Evolutionary conservation across 2,888 invertebrate genomes (phyloP), one percentile per base, ranked within the genome.

Genomic region (Euclidia mi): DNA sequence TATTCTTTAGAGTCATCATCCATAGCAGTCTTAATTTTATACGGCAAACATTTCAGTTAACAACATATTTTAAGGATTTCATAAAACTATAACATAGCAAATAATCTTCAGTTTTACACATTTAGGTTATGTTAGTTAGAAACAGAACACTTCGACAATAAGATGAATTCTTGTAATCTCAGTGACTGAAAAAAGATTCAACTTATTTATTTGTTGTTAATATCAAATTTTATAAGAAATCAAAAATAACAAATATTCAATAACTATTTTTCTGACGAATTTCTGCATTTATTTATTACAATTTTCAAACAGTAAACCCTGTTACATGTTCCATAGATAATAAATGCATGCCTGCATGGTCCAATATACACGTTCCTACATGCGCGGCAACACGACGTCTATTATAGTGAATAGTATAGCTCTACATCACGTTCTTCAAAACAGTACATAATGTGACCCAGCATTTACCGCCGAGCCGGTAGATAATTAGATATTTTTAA

Each of bases 1-100:
- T 92, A 95, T 72, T 95, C 95, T 85, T 93, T 95, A 82, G 80
- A 94, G 78, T 93, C 94, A 94, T 93, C 94, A 93, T 94, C 94
- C 95, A 95, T 95, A 92, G 76, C 93, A 92, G 85, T 84, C 79
- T 82, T 79, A 82, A 80, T 79, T 81, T 77, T 73, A 72, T 68
- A 76, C 69, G 75, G 72, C 64, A 71, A 76, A 82, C 66, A 77
- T 78, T 80, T 78, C 81, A 61, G 78, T 80, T 70, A 81, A 79
- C 71, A 80, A 76, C 84, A 85, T 84, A 72, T 53, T 56, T 41
- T 37, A 52, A 6, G 50, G 42, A 58, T 57, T 57, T 56, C 44
- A 15, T 17, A 53, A 51, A 65, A 46, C 50, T 64, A 45, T 32
- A 66, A 42, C 61, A 56, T 62, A 49, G 37, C 50, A 69, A 65